Base-by-base conservation (phyloP, 2,888 invertebrate species). In the Heliconius aoede region DNA sequence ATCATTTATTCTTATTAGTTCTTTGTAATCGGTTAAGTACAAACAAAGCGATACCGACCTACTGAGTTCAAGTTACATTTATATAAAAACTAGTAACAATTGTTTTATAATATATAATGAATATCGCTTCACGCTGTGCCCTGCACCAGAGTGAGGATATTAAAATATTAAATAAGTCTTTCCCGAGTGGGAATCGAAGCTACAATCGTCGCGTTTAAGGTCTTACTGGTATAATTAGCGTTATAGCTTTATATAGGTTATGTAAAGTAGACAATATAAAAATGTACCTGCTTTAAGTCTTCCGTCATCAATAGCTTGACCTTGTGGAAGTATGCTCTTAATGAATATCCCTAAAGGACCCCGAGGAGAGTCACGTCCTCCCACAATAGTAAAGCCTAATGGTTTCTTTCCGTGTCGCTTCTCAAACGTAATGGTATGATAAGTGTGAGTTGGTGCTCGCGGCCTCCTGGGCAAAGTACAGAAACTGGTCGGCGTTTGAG, bases 301-400 rank as follows among this genome's bases (percentile, higher is more conserved):
- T 62, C 97, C 97, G 90, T 97, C 97, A 85, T 98, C 97, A 73
- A 97, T 96, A 61, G 98, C 97, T 88, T 98, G 97, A 62, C 98
- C 98, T 87, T 96, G 96, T 67, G 97, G 96, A 84, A 98, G 95
- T 82, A 98, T 97, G 86, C 97, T 97, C 89, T 98, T 97, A 82
- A 98, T 97, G 89, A 97, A 98, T 87, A 98, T 98, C 65, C 98
- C 98, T 86, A 98, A 95, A 80, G 97, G 97, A 76, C 97, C 98
- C 87, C 97, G 96, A 3, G 97, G 97, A 55, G 97, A 97, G 88
- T 98, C 98, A 77, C 96, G 95, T 68, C 98, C 98, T 62, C 98
- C 98, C 4, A 98, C 98, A 82, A 98, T 97, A 18, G 97, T 98
- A 88, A 98, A 98, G n/a, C 98, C 98, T 51, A 98, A 95, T 0